phyloP scores from a whole-genome alignment of 1,140 invertebrate genomes.

The Drosophila athabasca region DNA sequence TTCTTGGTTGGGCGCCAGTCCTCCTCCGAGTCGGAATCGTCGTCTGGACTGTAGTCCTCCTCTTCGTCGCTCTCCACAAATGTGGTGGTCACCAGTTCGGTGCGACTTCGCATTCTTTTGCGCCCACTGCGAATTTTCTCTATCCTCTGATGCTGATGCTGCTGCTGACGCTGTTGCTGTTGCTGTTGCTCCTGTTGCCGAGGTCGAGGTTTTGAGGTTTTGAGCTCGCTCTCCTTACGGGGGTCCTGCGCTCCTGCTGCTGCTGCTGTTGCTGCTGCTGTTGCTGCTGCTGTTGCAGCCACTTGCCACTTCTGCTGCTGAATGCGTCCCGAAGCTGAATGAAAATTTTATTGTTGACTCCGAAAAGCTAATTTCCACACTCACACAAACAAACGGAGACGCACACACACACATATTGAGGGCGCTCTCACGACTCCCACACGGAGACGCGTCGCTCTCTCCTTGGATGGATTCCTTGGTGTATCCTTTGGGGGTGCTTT shows the following conservation, averaged over 20 bases:
- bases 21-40: slow-evolving; percentile 79
- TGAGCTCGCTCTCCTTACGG: not conserved
- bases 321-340: slow-evolving; percentile 51
- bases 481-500: no score
- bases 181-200: slow-evolving; percentile 13
- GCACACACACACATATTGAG: slow-evolving; percentile 23
- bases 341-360: slow-evolving; percentile 67
- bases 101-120: slow-evolving; percentile 80
- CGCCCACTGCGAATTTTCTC: slow-evolving; percentile 13
- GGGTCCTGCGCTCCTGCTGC: slow-evolving; percentile 26
- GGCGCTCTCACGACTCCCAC: no score
- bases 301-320: not conserved
- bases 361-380: slow-evolving; percentile 28
- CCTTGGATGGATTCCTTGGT: no score
- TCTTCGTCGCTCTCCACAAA: slow-evolving; percentile 78
- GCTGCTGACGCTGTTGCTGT: not conserved
- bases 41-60: slow-evolving; percentile 78
- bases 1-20: slow-evolving; percentile 80
- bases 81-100: slow-evolving; percentile 81
- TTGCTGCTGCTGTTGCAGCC: slow-evolving; percentile 34
- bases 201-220: no score
- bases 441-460: no score
- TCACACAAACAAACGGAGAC: slow-evolving; percentile 12
- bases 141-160: slow-evolving; percentile 1
- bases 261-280: slow-evolving; percentile 32